A percentile compares a stretch with the other conserved stretches of the same genome.
phyloP scores from a whole-genome alignment of 2,797 vertebrate species.

The Cirrhinus molitorella region DNA sequence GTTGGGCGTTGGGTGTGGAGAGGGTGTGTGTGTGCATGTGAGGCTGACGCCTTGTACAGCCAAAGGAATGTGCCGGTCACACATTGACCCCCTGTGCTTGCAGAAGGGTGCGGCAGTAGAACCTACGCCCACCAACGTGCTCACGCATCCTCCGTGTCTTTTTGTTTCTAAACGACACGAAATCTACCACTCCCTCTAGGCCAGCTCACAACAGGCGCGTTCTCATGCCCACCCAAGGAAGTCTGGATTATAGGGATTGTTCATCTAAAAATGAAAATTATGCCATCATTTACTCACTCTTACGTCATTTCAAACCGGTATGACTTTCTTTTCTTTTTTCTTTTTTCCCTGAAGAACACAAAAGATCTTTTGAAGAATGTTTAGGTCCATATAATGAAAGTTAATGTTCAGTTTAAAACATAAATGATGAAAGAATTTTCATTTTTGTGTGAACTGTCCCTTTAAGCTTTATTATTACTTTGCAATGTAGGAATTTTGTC shows the following conservation, averaged over 20 bases:
- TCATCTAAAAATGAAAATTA: slow-evolving; percentile 5
- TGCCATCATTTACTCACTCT: background rate
- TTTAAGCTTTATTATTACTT: background rate
- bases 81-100: slow-evolving; percentile 55
- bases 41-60: slow-evolving; percentile 51
- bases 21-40: slow-evolving; percentile 56
- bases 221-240: slow-evolving; percentile 51
- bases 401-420: background rate
- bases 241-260: slow-evolving; percentile 17
- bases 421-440: background rate
- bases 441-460: background rate
- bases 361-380: background rate
- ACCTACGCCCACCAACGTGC: slow-evolving; percentile 45
- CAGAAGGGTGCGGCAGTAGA: slow-evolving; percentile 54
- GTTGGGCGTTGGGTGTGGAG: slow-evolving; percentile 52
- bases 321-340: background rate
- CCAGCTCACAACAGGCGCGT: slow-evolving; percentile 58
- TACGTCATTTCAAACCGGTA: background rate
- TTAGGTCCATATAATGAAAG: background rate
- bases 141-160: slow-evolving; percentile 57
- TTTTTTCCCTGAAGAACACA: background rate
- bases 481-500: background rate
- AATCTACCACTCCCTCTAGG: slow-evolving; percentile 65
- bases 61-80: slow-evolving; percentile 59
- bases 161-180: slow-evolving; percentile 68